phyloP scores from a whole-genome alignment of 2,113 vertebrate genomes.

The Fukomys damarensis region DNA sequence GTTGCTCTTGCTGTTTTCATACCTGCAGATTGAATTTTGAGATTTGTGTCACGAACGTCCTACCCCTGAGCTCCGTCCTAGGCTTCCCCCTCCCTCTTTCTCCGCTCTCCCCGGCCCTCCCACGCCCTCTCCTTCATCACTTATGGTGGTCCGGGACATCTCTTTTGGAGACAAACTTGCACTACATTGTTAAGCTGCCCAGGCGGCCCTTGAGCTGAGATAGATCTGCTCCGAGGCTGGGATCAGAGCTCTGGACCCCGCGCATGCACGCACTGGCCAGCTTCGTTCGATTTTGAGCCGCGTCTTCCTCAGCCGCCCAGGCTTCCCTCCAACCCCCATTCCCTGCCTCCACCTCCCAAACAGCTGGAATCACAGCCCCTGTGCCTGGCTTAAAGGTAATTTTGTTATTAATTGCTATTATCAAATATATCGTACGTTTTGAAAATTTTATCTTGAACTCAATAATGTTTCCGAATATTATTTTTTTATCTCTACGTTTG shows the following conservation, averaged over 20 bases:
- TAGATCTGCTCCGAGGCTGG: neutral
- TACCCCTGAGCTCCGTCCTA: too few relatives aligned
- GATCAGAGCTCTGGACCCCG: neutral
- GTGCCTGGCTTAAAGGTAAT: neutral
- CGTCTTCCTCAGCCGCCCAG: too few relatives aligned
- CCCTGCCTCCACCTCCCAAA: too few relatives aligned
- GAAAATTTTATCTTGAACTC: neutral
- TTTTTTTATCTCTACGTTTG: neutral
- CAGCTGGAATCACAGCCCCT: neutral
- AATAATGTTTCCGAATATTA: neutral
- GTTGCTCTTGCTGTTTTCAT: neutral
- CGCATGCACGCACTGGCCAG: neutral
- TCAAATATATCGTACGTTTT: neutral
- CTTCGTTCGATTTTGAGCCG: neutral
- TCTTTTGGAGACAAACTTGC: neutral
- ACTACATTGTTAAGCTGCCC: neutral
- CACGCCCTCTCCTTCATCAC: neutral
- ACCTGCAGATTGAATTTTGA: neutral
- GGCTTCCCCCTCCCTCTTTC: too few relatives aligned
- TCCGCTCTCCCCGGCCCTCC: too few relatives aligned
- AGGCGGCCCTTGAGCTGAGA: neutral
- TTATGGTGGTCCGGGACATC: too few relatives aligned
- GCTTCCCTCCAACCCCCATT: neutral
- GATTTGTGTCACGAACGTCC: neutral
- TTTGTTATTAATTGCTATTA: neutral